Base-by-base conservation (phyloP, 2,113 vertebrate genomes). In the Nipponia nippon region DNA sequence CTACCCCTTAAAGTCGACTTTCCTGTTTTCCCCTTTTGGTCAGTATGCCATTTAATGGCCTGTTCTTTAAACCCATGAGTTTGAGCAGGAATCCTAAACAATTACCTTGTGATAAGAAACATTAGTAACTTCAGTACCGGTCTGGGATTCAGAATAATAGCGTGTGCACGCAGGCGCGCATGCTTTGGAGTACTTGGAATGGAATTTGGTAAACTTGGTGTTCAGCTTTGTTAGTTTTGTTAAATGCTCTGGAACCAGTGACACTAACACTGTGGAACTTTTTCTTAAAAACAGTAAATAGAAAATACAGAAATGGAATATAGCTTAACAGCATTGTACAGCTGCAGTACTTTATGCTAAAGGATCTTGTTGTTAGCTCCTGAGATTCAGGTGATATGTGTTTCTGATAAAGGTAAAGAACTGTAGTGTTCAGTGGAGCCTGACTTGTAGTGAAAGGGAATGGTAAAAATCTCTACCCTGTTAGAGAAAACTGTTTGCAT, bases 121-220 rank as follows among this genome's bases (percentile, higher is more conserved):
- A n/a, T n/a, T n/a, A n/a, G n/a, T 93, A 42, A 49, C 79, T 76
- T 86, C 16, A 27, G 16, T 61, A 59, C 70, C 2, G 0, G 11
- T 67, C 29, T 67, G 56, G 22, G 36, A 29, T 88, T 88, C 52
- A 56, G 61, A 67, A 30, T 50, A 58, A 56, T 2, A 4, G 16
- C n/a, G 17, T 5, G 38, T 38, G 20, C 2, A 11, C 2, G 7
- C 16, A 23, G 2, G 5, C 5, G 2, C 16, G 5, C 4, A 3
- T 2, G 4, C 26, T 77, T 58, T 63, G 18, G 49, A 13, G 16
- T 79, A 13, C 38, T 61, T 56, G 17, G 22, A 76, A 49, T 69
- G 26, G 32, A 62, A 66, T 52, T 94, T 38, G 25, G 16, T 82
- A 66, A 61, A 56, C 49, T 59, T 76, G 26, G 15, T 84, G 27